Evolutionary conservation across 2,113 vertebrate species (phyloP).

Genomic region (Anguilla rostrata): DNA sequence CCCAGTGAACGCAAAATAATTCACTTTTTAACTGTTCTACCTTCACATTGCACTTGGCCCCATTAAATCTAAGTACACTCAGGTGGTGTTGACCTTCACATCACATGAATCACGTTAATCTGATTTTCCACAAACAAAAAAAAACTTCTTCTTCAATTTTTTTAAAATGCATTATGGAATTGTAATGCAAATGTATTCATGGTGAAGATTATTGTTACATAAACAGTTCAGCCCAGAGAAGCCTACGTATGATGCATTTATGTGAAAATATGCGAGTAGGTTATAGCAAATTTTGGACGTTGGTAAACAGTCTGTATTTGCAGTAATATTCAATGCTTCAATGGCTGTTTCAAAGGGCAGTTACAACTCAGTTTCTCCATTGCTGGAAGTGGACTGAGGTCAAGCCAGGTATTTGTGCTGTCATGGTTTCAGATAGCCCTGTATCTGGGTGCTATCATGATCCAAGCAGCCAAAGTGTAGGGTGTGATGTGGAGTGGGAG

Average conservation of each 20-base stretch:
- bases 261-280: not conserved
- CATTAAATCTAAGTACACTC: too few species aligned
- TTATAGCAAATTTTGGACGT: not conserved
- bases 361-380: not conserved
- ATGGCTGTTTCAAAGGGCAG: not conserved
- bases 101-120: too few species aligned
- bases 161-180: too few species aligned
- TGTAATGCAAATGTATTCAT: too few species aligned
- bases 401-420: not conserved
- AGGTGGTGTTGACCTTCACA: too few species aligned
- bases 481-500: slow-evolving; percentile 26
- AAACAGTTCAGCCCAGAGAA: not conserved
- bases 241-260: not conserved
- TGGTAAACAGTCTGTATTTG: not conserved
- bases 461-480: not conserved
- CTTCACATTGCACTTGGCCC: too few species aligned
- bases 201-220: too few species aligned
- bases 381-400: not conserved
- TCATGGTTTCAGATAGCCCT: slow-evolving; percentile 27
- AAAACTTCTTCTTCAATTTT: too few species aligned
- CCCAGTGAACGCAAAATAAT: too few species aligned
- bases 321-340: not conserved
- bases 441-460: slow-evolving; percentile 24
- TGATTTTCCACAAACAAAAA: too few species aligned
- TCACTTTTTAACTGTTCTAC: too few species aligned